Conservation (phyloP, 2,113 vertebrate genomes). For the Ranitomeya imitator region DNA sequence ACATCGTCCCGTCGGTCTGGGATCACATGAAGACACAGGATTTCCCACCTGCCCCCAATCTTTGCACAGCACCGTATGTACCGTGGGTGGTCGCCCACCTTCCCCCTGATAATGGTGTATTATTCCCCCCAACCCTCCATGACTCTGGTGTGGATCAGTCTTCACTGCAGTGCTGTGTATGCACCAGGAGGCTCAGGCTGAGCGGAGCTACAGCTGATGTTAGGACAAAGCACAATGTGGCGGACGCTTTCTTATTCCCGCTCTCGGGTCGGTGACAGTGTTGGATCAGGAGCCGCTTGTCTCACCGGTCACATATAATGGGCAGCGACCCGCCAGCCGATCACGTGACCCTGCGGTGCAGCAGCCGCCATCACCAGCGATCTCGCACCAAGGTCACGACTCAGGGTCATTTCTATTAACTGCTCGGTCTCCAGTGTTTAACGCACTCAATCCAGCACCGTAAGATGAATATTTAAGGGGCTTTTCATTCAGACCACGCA, state of each 20-base stretch:
- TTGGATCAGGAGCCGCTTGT: too few relatives aligned
- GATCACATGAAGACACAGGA: too few relatives aligned
- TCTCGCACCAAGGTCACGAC: background rate
- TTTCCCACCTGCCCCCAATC: too few relatives aligned
- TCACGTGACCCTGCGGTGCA: background rate
- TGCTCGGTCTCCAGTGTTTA: background rate
- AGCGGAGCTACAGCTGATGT: background rate
- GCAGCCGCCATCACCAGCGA: background rate
- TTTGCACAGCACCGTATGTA: too few relatives aligned
- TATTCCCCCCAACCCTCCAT: background rate
- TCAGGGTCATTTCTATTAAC: background rate
- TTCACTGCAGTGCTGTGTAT: background rate
- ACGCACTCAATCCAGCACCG: background rate
- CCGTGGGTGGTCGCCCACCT: too few relatives aligned
- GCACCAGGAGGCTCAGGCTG: background rate
- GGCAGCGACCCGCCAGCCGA: background rate
- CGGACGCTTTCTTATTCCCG: too few relatives aligned
- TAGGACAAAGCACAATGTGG: too few relatives aligned
- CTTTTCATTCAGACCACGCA: slow-evolving; percentile 47
- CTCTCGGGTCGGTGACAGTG: too few relatives aligned
- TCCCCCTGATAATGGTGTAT: too few relatives aligned
- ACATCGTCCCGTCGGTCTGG: too few relatives aligned
- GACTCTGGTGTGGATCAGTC: background rate
- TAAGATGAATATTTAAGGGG: background rate
- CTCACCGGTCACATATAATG: too few relatives aligned